Evolutionary conservation across 2,797 vertebrate genomes (phyloP).

Genomic region (Momotus momota): DNA sequence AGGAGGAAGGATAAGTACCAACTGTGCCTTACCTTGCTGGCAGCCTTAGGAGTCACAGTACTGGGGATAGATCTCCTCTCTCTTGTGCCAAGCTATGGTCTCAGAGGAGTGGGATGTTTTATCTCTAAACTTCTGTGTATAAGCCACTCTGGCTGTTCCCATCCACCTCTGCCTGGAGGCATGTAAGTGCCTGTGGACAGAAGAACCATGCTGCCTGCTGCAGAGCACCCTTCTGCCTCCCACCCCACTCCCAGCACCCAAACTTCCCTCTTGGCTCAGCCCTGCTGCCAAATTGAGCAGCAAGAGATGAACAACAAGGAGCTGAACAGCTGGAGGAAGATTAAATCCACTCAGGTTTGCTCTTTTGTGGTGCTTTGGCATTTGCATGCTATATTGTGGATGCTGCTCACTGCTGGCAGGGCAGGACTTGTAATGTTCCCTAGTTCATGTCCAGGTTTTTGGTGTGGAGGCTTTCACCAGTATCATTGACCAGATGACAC

Average conservation of each 20-base stretch:
- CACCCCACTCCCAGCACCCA: background rate
- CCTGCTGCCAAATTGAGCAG: background rate
- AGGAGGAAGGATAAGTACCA: no score
- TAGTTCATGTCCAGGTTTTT: background rate
- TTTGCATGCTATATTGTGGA: background rate
- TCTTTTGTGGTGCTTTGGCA: background rate
- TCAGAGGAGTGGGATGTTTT: background rate
- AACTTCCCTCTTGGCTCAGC: background rate
- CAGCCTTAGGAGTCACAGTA: background rate
- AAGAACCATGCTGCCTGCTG: fast-evolving
- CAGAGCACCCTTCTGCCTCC: background rate
- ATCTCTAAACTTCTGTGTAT: background rate
- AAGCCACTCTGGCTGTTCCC: background rate
- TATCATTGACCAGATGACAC: background rate
- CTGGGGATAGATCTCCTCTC: background rate
- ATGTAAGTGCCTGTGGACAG: background rate
- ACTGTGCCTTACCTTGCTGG: background rate
- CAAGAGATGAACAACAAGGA: background rate
- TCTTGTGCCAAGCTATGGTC: fast-evolving
- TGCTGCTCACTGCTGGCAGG: background rate
- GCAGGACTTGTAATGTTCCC: background rate
- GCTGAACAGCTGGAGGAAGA: background rate
- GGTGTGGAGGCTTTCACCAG: background rate
- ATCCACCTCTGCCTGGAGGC: background rate
- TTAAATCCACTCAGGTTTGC: background rate